Conservation (phyloP, 2,113 vertebrate genomes). For the Nanorana parkeri region DNA sequence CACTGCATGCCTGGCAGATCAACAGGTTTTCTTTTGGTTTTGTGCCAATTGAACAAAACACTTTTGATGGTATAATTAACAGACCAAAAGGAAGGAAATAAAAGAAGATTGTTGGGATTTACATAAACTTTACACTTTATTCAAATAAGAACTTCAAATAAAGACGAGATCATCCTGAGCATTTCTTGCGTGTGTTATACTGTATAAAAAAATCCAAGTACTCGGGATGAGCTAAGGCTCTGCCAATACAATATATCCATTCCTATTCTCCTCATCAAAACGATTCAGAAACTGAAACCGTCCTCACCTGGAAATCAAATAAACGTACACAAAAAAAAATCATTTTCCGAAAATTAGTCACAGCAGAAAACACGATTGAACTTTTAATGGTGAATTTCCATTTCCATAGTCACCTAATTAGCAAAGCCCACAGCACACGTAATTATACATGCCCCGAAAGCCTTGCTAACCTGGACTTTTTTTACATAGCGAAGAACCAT, state of each 20-base stretch:
- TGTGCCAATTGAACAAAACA: too few relatives aligned
- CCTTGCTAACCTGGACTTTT: constrained; percentile 12
- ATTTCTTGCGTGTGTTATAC: too few relatives aligned
- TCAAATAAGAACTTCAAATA: too few relatives aligned
- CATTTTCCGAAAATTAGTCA: constrained; percentile 46
- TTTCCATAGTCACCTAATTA: constrained; percentile 45
- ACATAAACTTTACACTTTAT: too few relatives aligned
- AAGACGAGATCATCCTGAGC: too few relatives aligned
- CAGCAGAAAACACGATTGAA: constrained; percentile 20
- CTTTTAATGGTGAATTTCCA: constrained; percentile 50
- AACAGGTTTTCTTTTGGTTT: too few relatives aligned
- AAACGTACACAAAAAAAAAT: constrained; percentile 29
- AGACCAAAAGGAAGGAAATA: too few relatives aligned
- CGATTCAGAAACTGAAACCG: constrained; percentile 7
- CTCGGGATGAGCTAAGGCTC: neutral
- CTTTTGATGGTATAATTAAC: too few relatives aligned
- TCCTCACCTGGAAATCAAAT: constrained; percentile 37
- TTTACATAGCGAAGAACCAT: neutral
- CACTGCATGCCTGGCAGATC: too few relatives aligned
- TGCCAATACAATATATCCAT: neutral
- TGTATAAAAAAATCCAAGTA: neutral
- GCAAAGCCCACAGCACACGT: constrained; percentile 15
- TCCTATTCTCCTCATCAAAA: neutral
- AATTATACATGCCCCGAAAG: constrained; percentile 28
- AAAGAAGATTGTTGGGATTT: too few relatives aligned